Base-by-base conservation (phyloP, 2,797 vertebrate species). In the Gallinago solitaria region DNA sequence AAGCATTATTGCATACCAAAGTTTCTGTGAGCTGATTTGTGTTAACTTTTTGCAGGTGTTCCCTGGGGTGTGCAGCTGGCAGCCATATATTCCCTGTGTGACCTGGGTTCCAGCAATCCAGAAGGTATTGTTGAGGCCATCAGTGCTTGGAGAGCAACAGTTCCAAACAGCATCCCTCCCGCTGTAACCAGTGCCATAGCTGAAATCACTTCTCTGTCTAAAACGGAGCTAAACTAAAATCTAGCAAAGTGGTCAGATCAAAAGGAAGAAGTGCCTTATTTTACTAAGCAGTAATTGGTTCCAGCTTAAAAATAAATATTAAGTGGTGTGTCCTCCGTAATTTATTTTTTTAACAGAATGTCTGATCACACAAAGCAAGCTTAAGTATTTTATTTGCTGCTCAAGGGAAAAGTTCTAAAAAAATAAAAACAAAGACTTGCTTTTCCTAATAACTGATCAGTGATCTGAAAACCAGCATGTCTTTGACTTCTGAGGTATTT, bases 41-140 rank as follows among this genome's bases (percentile, higher is more conserved):
- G 33, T 92, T 57, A 73, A 75, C 65, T 67, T 59, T 82, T 94
- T 95, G 28, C 96, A 99, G 99, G 98, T 94, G 98, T 99, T 48
- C 98, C 99, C 1, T 99, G 99, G 99, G 98, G 98, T 24, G 98
- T 99, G 75, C 99, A 99, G 97, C 96, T 99, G 83, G 99, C 99
- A 39, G 98, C 99, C 0, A 63, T 99, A 69, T 99, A 99, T 89
- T 98, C 99, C 54, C 98, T 99, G 41, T 99, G 98, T 67, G 99
- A 99, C 87, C 93, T 99, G 96, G 98, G 98, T 41, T 98, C 99
- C 48, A 98, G 99, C 96, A 98, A 99, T 93, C 99, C 99, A 9
- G 98, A 98, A 86, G 98, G 98, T 78, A 98, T 98, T 56, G 65
- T 98, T 96, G 98, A 99, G 27, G 97, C 98, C 56, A 95, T 99